Conservation (phyloP, 2,113 vertebrate genomes). For the Ranitomeya imitator region DNA sequence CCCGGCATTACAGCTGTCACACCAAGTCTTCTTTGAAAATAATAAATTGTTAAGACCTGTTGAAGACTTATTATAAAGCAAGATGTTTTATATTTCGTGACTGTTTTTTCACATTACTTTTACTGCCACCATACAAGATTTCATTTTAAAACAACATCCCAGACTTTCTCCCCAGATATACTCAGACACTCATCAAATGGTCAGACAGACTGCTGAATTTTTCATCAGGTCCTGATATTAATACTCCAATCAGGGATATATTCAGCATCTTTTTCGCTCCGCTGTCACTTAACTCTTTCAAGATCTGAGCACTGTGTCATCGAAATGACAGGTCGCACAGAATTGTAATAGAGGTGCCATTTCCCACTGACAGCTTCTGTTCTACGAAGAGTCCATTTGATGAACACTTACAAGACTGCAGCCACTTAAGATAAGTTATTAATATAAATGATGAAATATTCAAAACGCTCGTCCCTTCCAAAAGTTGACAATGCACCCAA, state of each 20-base stretch:
- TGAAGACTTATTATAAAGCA: slow-evolving; percentile 61
- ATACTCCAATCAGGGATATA: slow-evolving; percentile 20
- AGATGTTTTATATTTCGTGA: slow-evolving; percentile 68
- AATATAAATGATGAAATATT: slow-evolving; percentile 66
- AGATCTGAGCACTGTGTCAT: slow-evolving; percentile 29
- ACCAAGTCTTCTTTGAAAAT: slow-evolving; percentile 68
- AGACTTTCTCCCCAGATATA: slow-evolving; percentile 62
- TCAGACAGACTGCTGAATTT: slow-evolving; percentile 11
- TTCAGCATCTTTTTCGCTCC: slow-evolving; percentile 1
- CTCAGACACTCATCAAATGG: not conserved
- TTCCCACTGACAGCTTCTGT: slow-evolving; percentile 56
- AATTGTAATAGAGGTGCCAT: slow-evolving; percentile 59
- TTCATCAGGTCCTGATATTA: slow-evolving; percentile 33
- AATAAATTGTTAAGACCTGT: slow-evolving; percentile 72
- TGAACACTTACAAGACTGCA: slow-evolving; percentile 59
- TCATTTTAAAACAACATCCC: slow-evolving; percentile 61
- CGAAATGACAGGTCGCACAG: slow-evolving; percentile 44
- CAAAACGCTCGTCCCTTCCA: slow-evolving; percentile 57
- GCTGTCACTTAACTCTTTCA: slow-evolving; percentile 51
- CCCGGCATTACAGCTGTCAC: slow-evolving; percentile 66
- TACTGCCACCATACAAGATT: slow-evolving; percentile 62
- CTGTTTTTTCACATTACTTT: slow-evolving; percentile 66
- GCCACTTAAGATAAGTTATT: slow-evolving; percentile 64
- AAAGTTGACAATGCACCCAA: slow-evolving; percentile 35
- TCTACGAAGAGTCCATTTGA: slow-evolving; percentile 58